Evolutionary conservation across 2,797 vertebrate genomes (phyloP), one percentile per base, ranked within the genome.

Genomic region (Coranthus polyacanthus): DNA sequence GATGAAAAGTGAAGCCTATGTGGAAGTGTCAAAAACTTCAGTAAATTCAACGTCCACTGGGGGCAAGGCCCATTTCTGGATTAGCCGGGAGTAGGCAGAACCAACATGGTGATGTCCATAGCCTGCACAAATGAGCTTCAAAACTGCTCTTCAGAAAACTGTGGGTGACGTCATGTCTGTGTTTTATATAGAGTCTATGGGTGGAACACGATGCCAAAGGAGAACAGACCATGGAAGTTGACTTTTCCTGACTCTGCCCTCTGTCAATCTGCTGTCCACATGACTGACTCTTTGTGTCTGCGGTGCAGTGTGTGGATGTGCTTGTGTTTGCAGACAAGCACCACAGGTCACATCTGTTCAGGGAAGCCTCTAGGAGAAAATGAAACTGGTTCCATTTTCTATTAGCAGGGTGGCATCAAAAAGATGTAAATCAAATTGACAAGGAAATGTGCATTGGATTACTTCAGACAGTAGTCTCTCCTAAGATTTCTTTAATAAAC

Each of bases 361-460:
- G 9, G n/a, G 15, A 3, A 16, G 46, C 38, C 22, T 54, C 44
- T 12, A 15, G 37, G 9, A 47, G 6, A 55, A 55, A 26, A 62
- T 21, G 29, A 49, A 34, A 3, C 22, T 41, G 26, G 59, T 68
- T 59, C 2, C 45, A 5, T 57, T 71, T 34, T 26, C 52, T 18
- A 46, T 16, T 15, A 49, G 12, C 12, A 34, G 36, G 44, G 22
- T 39, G 52, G 38, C 44, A 37, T 61, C 8, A 46, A 42, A 43
- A 29, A 29, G 65, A 66, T 72, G 39, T n/a, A 51, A 74, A 78
- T 68, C 55, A 71, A 79, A 79, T 52, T 47, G 38, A 69, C 10
- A 55, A 50, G 26, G 38, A 79, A 44, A 45, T 24, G 24, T 45
- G 47, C 15, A 17, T 15, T 69, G 51, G 47, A 80, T 75, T 42